phyloP scores from a whole-genome alignment of 37 sponge, comb jelly and placozoan species.

The Mnemiopsis leidyi region DNA sequence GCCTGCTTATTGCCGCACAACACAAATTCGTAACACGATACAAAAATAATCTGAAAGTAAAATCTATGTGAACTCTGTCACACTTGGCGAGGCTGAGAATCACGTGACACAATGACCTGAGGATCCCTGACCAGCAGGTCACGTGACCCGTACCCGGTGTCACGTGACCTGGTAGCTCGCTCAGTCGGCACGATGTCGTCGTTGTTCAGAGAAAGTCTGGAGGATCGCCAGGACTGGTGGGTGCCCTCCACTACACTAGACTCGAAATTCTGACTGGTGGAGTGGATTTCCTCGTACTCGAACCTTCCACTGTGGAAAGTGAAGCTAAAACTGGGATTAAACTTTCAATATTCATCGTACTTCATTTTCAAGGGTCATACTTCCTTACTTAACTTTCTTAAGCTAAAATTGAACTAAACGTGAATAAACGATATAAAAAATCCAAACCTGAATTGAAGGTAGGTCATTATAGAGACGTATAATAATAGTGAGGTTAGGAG shows the following conservation, averaged over 20 bases:
- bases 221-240: slow-evolving; percentile 45
- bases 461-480: slow-evolving; percentile 45
- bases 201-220: background rate
- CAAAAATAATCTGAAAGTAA: too few species aligned
- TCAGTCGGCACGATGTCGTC: background rate
- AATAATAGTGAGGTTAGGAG: background rate
- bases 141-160: background rate
- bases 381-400: too few species aligned
- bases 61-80: too few species aligned
- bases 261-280: background rate
- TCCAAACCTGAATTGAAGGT: slow-evolving; percentile 52
- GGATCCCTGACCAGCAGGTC: background rate
- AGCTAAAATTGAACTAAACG: too few species aligned
- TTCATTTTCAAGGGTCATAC: too few species aligned
- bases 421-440: too few species aligned
- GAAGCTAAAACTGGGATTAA: too few species aligned
- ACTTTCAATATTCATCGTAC: too few species aligned
- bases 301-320: background rate
- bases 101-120: background rate
- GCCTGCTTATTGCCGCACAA: too few species aligned
- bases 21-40: too few species aligned
- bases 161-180: background rate
- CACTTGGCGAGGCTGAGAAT: too few species aligned
- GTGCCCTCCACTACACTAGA: background rate
- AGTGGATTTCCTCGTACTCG: slow-evolving; percentile 29